Evolutionary conservation across 1,140 invertebrate species (phyloP).

Genomic region (Aporrectodea caliginosa): DNA sequence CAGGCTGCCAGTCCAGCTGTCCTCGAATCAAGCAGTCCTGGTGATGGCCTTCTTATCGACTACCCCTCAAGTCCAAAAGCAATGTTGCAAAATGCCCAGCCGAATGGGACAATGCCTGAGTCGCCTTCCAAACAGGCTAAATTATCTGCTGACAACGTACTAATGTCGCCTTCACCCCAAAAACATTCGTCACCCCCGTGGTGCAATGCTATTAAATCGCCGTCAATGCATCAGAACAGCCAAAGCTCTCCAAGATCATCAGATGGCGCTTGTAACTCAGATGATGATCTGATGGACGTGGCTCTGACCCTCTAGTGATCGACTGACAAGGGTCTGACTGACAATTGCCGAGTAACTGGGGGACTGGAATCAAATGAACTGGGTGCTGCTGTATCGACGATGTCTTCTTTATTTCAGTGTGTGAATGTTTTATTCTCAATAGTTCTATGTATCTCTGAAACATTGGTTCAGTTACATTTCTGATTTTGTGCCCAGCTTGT

Average conservation of each 20-base stretch:
- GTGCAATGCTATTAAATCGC: background rate
- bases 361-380: too few relatives aligned
- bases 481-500: too few relatives aligned
- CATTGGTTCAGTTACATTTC: too few relatives aligned
- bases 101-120: background rate
- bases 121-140: background rate
- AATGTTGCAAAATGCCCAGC: background rate
- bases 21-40: background rate
- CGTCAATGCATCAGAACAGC: background rate
- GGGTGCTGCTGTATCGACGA: too few relatives aligned
- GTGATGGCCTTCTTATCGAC: background rate
- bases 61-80: background rate
- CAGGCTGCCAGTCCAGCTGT: background rate
- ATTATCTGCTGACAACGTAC: background rate
- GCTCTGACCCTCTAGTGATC: background rate
- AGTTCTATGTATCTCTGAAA: too few relatives aligned
- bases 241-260: background rate
- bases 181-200: background rate
- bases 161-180: background rate
- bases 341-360: too few relatives aligned
- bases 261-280: background rate
- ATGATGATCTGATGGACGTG: background rate
- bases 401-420: too few relatives aligned
- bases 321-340: too few relatives aligned
- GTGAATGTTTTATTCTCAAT: too few relatives aligned